These are phyloP conservation scores for Dryobotodes eremita DNA, from an alignment of 2,888 invertebrate genomes.

Conservation along the genomic window DNA sequence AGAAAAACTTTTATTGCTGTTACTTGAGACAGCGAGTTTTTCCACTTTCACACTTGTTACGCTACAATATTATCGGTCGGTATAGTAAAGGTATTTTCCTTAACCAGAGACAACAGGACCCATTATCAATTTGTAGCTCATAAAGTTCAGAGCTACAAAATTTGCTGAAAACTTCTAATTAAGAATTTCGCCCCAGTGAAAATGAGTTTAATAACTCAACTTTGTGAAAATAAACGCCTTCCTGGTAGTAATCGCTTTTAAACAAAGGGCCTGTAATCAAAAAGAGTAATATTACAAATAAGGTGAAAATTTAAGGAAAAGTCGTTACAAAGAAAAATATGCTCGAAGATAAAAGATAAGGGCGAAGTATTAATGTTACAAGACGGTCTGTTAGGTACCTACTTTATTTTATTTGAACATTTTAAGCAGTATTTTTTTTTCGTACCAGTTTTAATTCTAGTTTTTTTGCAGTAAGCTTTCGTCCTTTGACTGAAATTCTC, in stretches of 20 bases:
- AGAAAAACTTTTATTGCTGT: slow-evolving; percentile 2
- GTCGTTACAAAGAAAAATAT: slow-evolving; percentile 55
- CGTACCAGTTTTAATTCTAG: background rate
- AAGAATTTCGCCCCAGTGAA: slow-evolving; percentile 30
- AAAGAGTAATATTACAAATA: slow-evolving; percentile 64
- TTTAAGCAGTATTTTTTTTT: background rate
- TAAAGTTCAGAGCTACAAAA: slow-evolving; percentile 34
- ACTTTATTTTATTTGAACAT: slow-evolving; percentile 12
- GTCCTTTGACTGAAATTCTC: background rate
- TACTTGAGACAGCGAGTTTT: background rate
- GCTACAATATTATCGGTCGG: background rate
- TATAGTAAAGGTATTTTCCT: background rate
- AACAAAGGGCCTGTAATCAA: slow-evolving; percentile 56
- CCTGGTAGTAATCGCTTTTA: slow-evolving; percentile 39
- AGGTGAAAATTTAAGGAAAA: slow-evolving; percentile 55
- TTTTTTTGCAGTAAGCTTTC: background rate
- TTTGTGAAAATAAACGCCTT: slow-evolving; percentile 52
- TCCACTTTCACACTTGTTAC: background rate
- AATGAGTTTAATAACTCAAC: slow-evolving; percentile 52
- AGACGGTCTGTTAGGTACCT: background rate
- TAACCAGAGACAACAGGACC: background rate
- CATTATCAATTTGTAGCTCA: background rate
- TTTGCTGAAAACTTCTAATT: slow-evolving; percentile 34
- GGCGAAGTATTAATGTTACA: slow-evolving; percentile 22
- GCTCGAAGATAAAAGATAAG: slow-evolving; percentile 48